These are phyloP conservation scores for Diorhabda sublineata DNA, from an alignment of 1,140 invertebrate species.

Conservation along the genomic window DNA sequence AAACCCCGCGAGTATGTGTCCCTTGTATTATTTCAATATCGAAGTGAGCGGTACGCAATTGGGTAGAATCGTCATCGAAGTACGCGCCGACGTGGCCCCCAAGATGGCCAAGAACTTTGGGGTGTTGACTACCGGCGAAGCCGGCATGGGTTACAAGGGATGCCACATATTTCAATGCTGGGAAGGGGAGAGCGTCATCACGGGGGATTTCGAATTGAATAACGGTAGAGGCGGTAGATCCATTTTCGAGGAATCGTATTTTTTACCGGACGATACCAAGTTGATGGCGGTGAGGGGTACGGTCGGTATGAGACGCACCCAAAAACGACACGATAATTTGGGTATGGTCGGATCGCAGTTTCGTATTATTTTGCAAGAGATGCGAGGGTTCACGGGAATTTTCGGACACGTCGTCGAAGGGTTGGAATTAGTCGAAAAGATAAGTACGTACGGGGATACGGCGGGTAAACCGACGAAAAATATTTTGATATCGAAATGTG, in stretches of 20 bases:
- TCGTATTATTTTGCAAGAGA: slow-evolving; percentile 74
- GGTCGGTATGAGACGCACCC: slow-evolving; percentile 77
- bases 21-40: slow-evolving; percentile 72
- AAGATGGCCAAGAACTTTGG: slow-evolving; percentile 89
- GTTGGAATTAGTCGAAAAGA: slow-evolving; percentile 73
- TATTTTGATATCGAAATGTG: slow-evolving; percentile 71
- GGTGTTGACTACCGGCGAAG: slow-evolving; percentile 72
- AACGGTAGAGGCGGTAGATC: slow-evolving; percentile 75
- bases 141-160: slow-evolving; percentile 73
- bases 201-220: slow-evolving; percentile 76
- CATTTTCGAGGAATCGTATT: slow-evolving; percentile 72
- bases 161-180: slow-evolving; percentile 78
- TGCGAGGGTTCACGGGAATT: slow-evolving; percentile 77
- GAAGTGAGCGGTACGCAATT: slow-evolving; percentile 66
- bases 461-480: slow-evolving; percentile 72
- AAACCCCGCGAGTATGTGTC: slow-evolving; percentile 56
- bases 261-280: slow-evolving; percentile 78
- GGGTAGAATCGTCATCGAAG: slow-evolving; percentile 77
- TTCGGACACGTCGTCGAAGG: slow-evolving; percentile 79
- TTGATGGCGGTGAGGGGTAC: slow-evolving; percentile 70
- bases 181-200: slow-evolving; percentile 76
- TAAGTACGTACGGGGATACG: slow-evolving; percentile 71
- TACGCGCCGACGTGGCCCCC: slow-evolving; percentile 78
- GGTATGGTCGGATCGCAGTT: slow-evolving; percentile 82
- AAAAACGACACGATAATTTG: slow-evolving; percentile 73